Evolutionary conservation across 1,140 invertebrate genomes (phyloP), one percentile per base, ranked within the genome.

Genomic region (Acromyrmex charruanus): DNA sequence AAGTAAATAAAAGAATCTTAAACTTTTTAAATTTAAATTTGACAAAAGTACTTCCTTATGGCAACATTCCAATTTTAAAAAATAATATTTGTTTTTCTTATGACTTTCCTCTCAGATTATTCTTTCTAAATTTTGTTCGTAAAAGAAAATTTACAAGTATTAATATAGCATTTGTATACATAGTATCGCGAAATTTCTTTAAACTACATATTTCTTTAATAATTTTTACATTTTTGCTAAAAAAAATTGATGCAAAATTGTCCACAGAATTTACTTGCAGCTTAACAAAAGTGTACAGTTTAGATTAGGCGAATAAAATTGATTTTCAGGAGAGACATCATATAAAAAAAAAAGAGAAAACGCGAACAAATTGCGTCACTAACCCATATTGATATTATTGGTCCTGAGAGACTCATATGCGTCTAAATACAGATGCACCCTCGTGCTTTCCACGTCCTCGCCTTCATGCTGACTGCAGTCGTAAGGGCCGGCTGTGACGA

Each of bases 341-440:
- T 31, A 44, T 0, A 59, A 82, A 44, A 35, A 16, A 28, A 55
- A 69, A 25, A 44, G 68, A 49, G 18, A 80, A 6, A 39, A 14
- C 31, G 1, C 16, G 21, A 84, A 49, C 31, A 39, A 82, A 28
- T 7, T 16, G 68, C 14, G 39, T 16, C 28, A 69, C 21, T 79
- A 79, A 66, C 10, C 25, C 39, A 79, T 28, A 66, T 66, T 65
- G 18, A 49, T 80, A 39, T 69, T 63, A 7, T 53, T 9, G 28
- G 18, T 72, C 31, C 51, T 49, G 80, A 82, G 21, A 87, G 51
- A 25, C 14, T 77, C 2, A n/a, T 21, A 68, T 61, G 44, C n/a
- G 1, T 65, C 35, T 80, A 65, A 87, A 75, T 85, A 58, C 86
- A 93, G 92, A 92, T 93, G 92, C 87, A 85, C 84, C 81, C 63